These are phyloP conservation scores for Notothenia coriiceps DNA, from an alignment of 2,113 vertebrate genomes.

Conservation along the genomic window DNA sequence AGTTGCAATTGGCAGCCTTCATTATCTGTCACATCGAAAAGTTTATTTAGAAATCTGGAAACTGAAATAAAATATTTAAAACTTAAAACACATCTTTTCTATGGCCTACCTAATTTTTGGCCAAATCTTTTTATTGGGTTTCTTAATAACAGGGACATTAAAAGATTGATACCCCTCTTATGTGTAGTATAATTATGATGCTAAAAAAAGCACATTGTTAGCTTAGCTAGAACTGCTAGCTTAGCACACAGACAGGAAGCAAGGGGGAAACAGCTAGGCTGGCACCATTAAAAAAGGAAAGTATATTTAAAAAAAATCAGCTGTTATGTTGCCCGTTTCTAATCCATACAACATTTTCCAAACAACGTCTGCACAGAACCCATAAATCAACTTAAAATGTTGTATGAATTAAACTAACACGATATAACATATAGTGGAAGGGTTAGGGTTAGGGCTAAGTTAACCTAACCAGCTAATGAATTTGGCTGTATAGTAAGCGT, in stretches of 20 bases:
- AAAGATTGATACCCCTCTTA: neutral
- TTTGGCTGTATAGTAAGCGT: neutral
- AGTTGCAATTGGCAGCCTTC: constrained; percentile 12
- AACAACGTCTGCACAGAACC: neutral
- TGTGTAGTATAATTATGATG: neutral
- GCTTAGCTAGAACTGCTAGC: neutral
- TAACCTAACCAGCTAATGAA: neutral
- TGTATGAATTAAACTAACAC: too few relatives aligned
- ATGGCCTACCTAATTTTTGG: neutral
- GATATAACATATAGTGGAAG: too few relatives aligned
- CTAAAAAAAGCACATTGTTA: neutral
- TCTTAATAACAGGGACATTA: neutral
- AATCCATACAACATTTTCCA: neutral
- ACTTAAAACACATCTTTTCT: neutral
- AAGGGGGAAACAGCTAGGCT: neutral
- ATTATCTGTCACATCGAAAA: neutral
- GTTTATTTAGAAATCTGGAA: neutral
- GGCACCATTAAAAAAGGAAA: neutral
- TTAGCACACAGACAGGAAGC: neutral
- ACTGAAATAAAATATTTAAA: neutral
- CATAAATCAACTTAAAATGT: neutral
- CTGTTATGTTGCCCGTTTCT: neutral
- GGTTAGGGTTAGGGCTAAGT: too few relatives aligned
- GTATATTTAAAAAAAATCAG: too few relatives aligned
- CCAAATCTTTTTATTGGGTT: neutral